A percentile compares a stretch with the other conserved stretches of the same genome.
Evolutionary conservation across 30 jellyfish, hydroid and myxozoan species (phyloP).

Genomic region (Aurelia aurita): DNA sequence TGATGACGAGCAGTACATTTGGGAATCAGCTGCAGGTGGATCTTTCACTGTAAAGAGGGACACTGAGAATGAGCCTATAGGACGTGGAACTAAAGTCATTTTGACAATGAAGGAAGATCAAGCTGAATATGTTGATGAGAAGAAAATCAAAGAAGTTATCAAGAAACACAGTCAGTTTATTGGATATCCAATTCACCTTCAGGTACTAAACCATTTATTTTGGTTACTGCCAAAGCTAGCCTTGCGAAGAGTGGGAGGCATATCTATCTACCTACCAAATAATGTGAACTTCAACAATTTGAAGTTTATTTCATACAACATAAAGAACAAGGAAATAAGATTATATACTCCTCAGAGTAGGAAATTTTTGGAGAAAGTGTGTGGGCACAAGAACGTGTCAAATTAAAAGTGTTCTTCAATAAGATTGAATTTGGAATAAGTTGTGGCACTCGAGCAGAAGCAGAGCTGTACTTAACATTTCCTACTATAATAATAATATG

Average conservation of each 20-base stretch:
- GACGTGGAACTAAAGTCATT: constrained; percentile 95
- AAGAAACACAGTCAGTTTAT: constrained; percentile 99
- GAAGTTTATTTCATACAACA: too few species aligned
- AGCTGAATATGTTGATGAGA: constrained; percentile 85
- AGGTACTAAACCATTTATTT: constrained; percentile 14
- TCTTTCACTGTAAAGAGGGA: constrained; percentile 93
- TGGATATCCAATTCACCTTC: constrained; percentile 92
- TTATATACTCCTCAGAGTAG: background rate
- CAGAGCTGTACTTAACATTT: background rate
- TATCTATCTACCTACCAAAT: background rate
- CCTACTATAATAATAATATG: too few species aligned
- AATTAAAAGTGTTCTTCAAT: background rate
- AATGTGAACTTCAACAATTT: background rate
- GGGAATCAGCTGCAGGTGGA: constrained; percentile 99
- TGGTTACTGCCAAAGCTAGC: too few species aligned
- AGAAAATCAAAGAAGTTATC: constrained; percentile 86
- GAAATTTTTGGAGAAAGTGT: background rate
- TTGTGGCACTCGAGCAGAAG: background rate
- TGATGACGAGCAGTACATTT: constrained; percentile 98
- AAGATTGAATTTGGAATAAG: background rate
- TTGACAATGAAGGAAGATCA: constrained; percentile 96
- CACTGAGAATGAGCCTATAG: constrained; percentile 94
- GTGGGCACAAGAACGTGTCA: too few species aligned
- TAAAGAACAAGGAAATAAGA: too few species aligned
- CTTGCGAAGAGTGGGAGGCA: too few species aligned